phyloP scores from a whole-genome alignment of 2,113 vertebrate species.

The Copsychus sechellarum region DNA sequence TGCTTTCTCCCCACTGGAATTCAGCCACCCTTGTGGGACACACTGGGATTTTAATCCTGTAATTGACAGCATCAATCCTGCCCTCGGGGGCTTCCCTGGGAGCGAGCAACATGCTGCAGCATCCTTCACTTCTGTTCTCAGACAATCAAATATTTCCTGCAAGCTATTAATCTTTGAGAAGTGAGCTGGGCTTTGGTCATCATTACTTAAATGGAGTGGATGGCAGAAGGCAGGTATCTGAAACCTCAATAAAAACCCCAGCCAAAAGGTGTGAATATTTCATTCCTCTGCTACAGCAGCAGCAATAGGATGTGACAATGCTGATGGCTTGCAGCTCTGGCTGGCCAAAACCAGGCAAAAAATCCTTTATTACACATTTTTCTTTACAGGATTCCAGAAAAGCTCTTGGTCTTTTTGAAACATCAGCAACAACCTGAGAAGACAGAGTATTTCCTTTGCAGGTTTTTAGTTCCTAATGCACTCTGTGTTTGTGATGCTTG shows the following conservation, averaged over 20 bases:
- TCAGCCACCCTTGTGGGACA: neutral
- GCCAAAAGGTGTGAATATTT: neutral
- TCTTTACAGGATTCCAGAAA: neutral
- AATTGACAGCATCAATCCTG: neutral
- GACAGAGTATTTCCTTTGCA: neutral
- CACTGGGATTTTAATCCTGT: slow-evolving; percentile 11
- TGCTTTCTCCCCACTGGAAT: neutral
- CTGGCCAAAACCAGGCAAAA: neutral
- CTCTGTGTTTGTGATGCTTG: neutral
- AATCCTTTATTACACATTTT: neutral
- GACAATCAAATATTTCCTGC: neutral
- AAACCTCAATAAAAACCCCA: neutral
- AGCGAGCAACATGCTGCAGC: neutral
- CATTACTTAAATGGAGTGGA: slow-evolving; percentile 24
- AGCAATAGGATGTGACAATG: neutral
- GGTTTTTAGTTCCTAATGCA: neutral
- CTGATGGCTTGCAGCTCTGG: neutral
- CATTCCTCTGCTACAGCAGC: neutral
- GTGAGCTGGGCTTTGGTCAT: neutral
- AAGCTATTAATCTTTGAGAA: neutral
- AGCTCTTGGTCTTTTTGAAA: neutral
- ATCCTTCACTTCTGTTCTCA: neutral
- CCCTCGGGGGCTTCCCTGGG: neutral
- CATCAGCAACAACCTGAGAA: neutral
- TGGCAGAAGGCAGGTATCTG: slow-evolving; percentile 8